Evolutionary conservation across 1,140 invertebrate genomes (phyloP).

Genomic region (Trigoniulus corallinus): DNA sequence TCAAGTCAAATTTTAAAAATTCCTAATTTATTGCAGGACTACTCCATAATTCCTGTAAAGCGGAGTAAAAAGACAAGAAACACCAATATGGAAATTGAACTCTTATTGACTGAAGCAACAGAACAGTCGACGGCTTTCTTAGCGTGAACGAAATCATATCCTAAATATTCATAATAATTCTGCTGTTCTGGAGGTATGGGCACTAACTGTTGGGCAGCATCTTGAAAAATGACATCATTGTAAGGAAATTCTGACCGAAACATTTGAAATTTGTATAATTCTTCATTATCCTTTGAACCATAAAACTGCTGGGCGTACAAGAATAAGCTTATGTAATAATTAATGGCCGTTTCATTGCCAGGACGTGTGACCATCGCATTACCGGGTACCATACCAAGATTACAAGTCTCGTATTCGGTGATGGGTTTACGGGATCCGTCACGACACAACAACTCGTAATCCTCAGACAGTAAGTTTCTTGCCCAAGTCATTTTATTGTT

Average conservation of each 20-base stretch:
- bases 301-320: slow-evolving; percentile 81
- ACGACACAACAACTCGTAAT: slow-evolving; percentile 84
- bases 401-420: slow-evolving; percentile 64
- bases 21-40: no score
- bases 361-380: slow-evolving; percentile 76
- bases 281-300: slow-evolving; percentile 51
- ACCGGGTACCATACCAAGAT: slow-evolving; percentile 75
- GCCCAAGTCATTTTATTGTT: slow-evolving; percentile 83
- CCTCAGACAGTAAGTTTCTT: slow-evolving; percentile 70
- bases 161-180: slow-evolving; percentile 48
- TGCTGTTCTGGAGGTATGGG: slow-evolving; percentile 39
- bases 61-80: no score
- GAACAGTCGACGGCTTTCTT: slow-evolving; percentile 57
- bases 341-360: slow-evolving; percentile 60
- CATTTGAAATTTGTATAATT: slow-evolving; percentile 74
- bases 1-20: no score
- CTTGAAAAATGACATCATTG: slow-evolving; percentile 80
- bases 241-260: slow-evolving; percentile 62
- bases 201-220: slow-evolving; percentile 67
- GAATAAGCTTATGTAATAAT: slow-evolving; percentile 70
- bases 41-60: no score
- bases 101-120: no score
- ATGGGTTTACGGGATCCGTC: slow-evolving; percentile 54
- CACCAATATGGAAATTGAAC: no score
- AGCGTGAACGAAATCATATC: slow-evolving; percentile 55